These are phyloP conservation scores for Thaumetopoea pityocampa DNA, from an alignment of 1,140 invertebrate genomes.

Conservation along the genomic window DNA sequence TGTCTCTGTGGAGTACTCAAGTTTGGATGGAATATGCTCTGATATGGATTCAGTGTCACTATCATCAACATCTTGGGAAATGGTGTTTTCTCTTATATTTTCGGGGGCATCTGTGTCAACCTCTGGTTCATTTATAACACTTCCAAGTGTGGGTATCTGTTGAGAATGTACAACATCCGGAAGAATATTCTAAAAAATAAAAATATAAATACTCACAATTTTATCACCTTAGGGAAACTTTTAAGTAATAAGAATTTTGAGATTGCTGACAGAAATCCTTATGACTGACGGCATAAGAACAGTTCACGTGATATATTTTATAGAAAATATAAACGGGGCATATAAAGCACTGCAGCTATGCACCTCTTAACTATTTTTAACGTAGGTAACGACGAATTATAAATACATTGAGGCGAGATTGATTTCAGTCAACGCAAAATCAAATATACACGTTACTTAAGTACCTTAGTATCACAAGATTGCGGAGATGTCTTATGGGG, in stretches of 20 bases:
- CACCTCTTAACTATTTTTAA: conserved; percentile 40
- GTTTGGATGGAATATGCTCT: conserved; percentile 55
- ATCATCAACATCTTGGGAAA: conserved; percentile 36
- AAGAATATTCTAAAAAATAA: conserved; percentile 72
- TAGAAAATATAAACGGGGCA: conserved; percentile 3
- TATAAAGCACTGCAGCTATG: conserved; percentile 24
- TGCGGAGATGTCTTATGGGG: conserved; percentile 42
- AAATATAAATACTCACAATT: conserved; percentile 52
- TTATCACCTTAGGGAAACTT: neutral
- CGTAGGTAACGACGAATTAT: conserved; percentile 34
- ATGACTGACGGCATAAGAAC: neutral
- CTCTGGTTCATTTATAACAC: conserved; percentile 27
- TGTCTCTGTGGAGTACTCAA: conserved; percentile 51
- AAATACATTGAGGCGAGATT: conserved; percentile 34
- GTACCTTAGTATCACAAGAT: conserved; percentile 51
- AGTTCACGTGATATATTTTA: neutral
- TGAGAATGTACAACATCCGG: conserved; percentile 72
- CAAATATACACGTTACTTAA: conserved; percentile 16
- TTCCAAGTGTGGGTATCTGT: conserved; percentile 50
- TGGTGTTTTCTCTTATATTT: conserved; percentile 16
- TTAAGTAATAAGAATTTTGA: neutral
- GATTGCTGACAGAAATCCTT: neutral
- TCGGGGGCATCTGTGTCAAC: conserved; percentile 29
- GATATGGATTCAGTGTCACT: conserved; percentile 60
- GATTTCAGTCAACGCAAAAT: conserved; percentile 10